Base-by-base conservation (phyloP, 2,888 invertebrate species). In the Conomelus anceps region DNA sequence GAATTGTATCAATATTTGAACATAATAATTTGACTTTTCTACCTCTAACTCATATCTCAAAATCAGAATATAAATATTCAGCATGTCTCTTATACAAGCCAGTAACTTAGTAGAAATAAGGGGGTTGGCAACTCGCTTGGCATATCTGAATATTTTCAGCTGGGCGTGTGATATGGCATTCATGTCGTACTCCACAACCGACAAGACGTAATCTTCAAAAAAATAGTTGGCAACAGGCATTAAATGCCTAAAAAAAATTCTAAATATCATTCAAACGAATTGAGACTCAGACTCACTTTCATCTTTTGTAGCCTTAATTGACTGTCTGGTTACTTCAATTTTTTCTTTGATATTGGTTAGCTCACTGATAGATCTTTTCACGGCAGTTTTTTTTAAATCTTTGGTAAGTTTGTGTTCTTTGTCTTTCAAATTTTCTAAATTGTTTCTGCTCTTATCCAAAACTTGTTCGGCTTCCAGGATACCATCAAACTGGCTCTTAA, bases 401-500 rank as follows among this genome's bases (percentile, higher is more conserved):
- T 94, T 94, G 90, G 93, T 93, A 9, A 93, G 92, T 91, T 93
- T 94, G 17, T 90, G 91, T 91, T 94, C 94, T 90, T 93, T 92
- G 89, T 93, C 92, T 91, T 94, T 94, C 92, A 93, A 93, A 20
- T 92, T 91, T 86, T 92, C 92, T 90, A 94, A 92, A 90, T 93
- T 93, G 89, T 92, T 93, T 90, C 93, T 93, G 23, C 94, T 93
- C 90, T 93, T 93, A 90, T 93, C 93, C 0, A 94, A 92, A 90
- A 93, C 93, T 88, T 93, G 93, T 91, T 94, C 94, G 85, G 94
- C 94, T 92, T 94, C 94, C 20, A 94, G 91, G 63, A 94, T 93
- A 92, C 94, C 92, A 91, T 94, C 94, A 92, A 94, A 94, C 91
- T 94, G 93, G 89, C 93, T 93, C 90, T 93, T 93, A 91, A 94